These are phyloP conservation scores for Augiades crinisus DNA, from an alignment of 2,888 invertebrate species.

Conservation along the genomic window DNA sequence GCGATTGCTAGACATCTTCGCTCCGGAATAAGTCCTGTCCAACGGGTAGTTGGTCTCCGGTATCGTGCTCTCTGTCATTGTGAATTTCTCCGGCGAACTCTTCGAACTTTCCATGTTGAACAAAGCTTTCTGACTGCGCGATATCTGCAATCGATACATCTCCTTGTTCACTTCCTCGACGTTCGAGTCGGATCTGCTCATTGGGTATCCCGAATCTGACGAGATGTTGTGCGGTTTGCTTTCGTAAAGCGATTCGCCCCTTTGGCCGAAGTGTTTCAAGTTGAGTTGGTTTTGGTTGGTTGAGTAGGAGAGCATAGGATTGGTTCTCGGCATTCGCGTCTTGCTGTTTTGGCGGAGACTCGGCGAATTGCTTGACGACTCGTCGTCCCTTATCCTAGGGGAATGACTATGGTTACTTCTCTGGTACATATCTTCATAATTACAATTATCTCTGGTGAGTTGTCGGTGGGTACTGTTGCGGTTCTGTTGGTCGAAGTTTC, in stretches of 20 bases:
- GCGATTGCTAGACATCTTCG: slow-evolving; percentile 69
- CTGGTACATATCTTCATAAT: slow-evolving; percentile 71
- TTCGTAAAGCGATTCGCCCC: slow-evolving; percentile 70
- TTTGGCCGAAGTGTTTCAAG: slow-evolving; percentile 74
- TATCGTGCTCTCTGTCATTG: slow-evolving; percentile 56
- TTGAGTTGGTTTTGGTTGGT: slow-evolving; percentile 72
- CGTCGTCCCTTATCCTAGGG: slow-evolving; percentile 66
- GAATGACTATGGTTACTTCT: slow-evolving; percentile 68
- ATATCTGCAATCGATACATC: slow-evolving; percentile 76
- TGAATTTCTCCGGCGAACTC: slow-evolving; percentile 62
- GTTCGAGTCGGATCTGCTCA: slow-evolving; percentile 75
- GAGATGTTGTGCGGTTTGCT: slow-evolving; percentile 74
- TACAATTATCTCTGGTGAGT: slow-evolving; percentile 74
- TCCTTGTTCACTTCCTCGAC: slow-evolving; percentile 79
- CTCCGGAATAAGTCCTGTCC: slow-evolving; percentile 70
- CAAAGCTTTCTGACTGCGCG: slow-evolving; percentile 73
- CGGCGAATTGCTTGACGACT: slow-evolving; percentile 73
- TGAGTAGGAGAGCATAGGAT: slow-evolving; percentile 80
- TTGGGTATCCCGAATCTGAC: slow-evolving; percentile 69
- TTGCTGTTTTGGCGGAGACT: slow-evolving; percentile 77
- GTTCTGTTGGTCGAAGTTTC: slow-evolving; percentile 73
- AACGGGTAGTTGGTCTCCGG: slow-evolving; percentile 73
- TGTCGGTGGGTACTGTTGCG: slow-evolving; percentile 77
- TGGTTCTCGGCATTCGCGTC: slow-evolving; percentile 80
- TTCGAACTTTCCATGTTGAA: slow-evolving; percentile 73